phyloP scores from a whole-genome alignment of 1,140 invertebrate species.

The Cydia fagiglandana region DNA sequence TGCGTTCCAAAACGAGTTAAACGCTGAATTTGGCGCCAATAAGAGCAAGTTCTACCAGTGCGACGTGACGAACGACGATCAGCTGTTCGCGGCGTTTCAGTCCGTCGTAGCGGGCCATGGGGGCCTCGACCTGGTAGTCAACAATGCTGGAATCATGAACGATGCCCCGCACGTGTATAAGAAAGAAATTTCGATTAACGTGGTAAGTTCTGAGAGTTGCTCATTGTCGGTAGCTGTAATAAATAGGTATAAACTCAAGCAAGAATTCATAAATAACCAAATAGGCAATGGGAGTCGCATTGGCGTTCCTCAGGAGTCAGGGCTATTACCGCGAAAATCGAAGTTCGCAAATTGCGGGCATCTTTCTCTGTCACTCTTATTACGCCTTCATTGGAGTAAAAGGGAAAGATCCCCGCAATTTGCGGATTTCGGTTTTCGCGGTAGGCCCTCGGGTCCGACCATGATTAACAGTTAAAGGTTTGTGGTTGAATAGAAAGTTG shows the following conservation, averaged over 20 bases:
- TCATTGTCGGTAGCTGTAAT: not conserved
- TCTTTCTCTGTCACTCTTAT: no score
- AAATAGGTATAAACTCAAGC: not conserved
- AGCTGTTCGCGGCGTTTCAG: conserved; percentile 80
- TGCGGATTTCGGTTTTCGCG: no score
- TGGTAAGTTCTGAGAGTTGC: conserved; percentile 35
- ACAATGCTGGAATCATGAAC: conserved; percentile 78
- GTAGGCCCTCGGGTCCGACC: no score
- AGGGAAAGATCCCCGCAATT: no score
- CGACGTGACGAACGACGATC: conserved; percentile 80
- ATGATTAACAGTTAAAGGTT: no score
- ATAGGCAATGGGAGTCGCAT: no score
- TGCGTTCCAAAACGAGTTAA: conserved; percentile 36
- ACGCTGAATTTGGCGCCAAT: conserved; percentile 39
- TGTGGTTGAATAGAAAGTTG: no score
- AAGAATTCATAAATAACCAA: not conserved
- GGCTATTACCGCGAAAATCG: no score
- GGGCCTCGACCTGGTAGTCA: conserved; percentile 81
- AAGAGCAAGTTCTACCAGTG: conserved; percentile 65
- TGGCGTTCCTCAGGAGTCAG: no score
- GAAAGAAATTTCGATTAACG: conserved; percentile 40
- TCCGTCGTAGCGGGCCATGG: conserved; percentile 76
- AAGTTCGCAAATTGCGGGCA: no score
- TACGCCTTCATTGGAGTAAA: no score
- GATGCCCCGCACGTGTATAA: conserved; percentile 40